Base-by-base conservation (phyloP, 2,888 invertebrate species). In the Sinodicranocentrus sp. region DNA sequence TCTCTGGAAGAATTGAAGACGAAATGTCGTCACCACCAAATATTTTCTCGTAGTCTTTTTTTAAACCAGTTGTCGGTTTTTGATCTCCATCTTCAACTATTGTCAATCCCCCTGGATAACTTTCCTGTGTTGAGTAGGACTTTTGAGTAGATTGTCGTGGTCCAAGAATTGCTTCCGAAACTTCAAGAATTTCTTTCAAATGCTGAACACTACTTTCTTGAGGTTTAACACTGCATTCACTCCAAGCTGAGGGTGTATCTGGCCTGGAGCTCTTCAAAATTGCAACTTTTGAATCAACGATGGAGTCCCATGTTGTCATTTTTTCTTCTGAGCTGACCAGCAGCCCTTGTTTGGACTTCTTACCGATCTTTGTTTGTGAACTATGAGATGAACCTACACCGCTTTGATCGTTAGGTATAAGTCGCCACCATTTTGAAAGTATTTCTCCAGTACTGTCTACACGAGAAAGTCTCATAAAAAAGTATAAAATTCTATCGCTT, bases 351-450 rank as follows among this genome's bases (percentile, higher is more conserved):
- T n/a, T n/a, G n/a, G n/a, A n/a, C n/a, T n/a, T n/a, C n/a, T n/a
- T n/a, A n/a, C n/a, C n/a, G n/a, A n/a, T n/a, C n/a, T n/a, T n/a
- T n/a, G n/a, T n/a, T n/a, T n/a, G n/a, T 48, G 26, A 23, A 1
- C n/a, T n/a, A n/a, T n/a, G n/a, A n/a, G n/a, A n/a, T n/a, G n/a
- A n/a, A n/a, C n/a, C 33, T 10, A 33, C 33, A 33, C 10, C n/a
- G n/a, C n/a, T 39, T 39, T 19, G 25, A 23, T 76, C 54, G 5
- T 52, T 26, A 0, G 82, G 82, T n/a, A 65, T 67, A 13, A 85
- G 61, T 1, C 65, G 48, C 82, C 77, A 85, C 84, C 84, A 85
- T 23, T 85, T 82, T 13, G 82, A 59, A 43, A 71, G 63, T 13
- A 70, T 21, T 59, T 21, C 23, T 48, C 13, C 39, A 19, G 1